Conservation (phyloP, 2,888 invertebrate species). For the Rhingia campestris region DNA sequence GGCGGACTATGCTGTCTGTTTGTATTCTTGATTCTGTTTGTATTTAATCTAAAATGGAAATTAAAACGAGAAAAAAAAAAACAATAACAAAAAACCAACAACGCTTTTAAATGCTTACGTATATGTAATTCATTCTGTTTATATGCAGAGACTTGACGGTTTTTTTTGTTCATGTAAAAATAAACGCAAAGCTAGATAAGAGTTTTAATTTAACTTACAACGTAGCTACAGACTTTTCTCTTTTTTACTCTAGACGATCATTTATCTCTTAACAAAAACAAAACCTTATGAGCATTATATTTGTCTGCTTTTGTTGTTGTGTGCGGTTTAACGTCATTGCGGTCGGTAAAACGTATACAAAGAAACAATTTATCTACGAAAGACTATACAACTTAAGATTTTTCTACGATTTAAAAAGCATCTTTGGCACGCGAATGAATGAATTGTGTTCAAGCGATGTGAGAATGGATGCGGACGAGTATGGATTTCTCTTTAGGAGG, state of each 20-base stretch:
- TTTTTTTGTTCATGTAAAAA: constrained; percentile 31
- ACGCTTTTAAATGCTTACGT: not conserved
- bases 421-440: constrained; percentile 67
- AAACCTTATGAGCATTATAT: not conserved
- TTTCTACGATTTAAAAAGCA: constrained; percentile 12
- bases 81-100: not conserved
- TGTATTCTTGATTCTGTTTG: not conserved
- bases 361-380: constrained; percentile 10
- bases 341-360: constrained; percentile 5
- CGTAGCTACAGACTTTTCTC: constrained; percentile 11
- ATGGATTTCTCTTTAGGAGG: constrained; percentile 65
- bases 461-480: constrained; percentile 42
- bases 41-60: constrained; percentile 16
- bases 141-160: not conserved
- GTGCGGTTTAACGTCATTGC: constrained; percentile 1
- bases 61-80: constrained; percentile 1
- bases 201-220: constrained; percentile 58
- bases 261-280: not conserved
- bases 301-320: not conserved
- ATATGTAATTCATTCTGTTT: constrained; percentile 3
- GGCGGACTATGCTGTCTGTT: not conserved
- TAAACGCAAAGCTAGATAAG: constrained; percentile 63
- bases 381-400: constrained; percentile 17
- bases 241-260: not conserved
- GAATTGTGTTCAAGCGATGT: constrained; percentile 29